Evolutionary conservation across 2,113 vertebrate species (phyloP).

Genomic region (Zapornia atra): DNA sequence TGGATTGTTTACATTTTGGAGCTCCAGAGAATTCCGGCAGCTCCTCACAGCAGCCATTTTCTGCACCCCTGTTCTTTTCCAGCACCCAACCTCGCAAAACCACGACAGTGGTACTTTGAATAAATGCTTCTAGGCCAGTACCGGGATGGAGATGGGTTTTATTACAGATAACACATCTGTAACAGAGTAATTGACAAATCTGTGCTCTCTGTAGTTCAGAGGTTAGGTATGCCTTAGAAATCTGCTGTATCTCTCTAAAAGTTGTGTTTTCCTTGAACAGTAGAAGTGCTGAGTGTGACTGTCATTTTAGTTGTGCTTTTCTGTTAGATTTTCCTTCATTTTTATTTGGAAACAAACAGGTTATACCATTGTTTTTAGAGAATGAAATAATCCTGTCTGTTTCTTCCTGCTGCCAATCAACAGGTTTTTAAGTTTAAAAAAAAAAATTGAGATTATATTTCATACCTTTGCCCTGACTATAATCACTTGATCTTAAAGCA

Average conservation of each 20-base stretch:
- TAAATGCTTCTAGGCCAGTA: background rate
- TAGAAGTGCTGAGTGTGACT: background rate
- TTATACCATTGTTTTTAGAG: background rate
- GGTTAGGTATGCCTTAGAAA: background rate
- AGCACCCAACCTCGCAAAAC: no score
- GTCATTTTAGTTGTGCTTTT: background rate
- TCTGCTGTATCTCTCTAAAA: background rate
- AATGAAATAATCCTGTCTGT: background rate
- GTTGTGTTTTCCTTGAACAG: background rate
- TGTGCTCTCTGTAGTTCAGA: background rate
- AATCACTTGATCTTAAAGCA: background rate
- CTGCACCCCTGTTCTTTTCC: no score
- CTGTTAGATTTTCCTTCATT: background rate
- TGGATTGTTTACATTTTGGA: no score
- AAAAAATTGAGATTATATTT: background rate
- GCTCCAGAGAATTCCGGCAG: no score
- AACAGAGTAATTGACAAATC: background rate
- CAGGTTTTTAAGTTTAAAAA: background rate
- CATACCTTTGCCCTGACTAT: background rate
- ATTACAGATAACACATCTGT: background rate
- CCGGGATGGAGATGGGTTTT: background rate
- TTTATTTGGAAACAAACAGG: background rate
- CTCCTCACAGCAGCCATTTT: no score
- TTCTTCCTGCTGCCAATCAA: background rate
- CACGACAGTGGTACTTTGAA: background rate